phyloP scores from a whole-genome alignment of 2,113 vertebrate species.

The Chaetorhynchus papuensis region DNA sequence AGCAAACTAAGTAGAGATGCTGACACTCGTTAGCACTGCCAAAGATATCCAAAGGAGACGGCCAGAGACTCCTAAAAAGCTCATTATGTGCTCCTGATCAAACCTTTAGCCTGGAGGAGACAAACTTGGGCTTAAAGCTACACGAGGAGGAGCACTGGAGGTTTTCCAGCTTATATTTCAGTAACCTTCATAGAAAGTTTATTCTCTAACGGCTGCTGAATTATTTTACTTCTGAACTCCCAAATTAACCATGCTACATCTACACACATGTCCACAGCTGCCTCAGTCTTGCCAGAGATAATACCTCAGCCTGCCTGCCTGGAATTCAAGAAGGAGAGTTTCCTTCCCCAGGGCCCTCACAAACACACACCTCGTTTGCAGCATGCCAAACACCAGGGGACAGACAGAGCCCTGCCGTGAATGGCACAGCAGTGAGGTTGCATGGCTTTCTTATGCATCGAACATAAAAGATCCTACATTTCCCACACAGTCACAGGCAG shows the following conservation, averaged over 20 bases:
- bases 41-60: background rate
- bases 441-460: fast-evolving
- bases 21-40: background rate
- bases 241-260: background rate
- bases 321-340: background rate
- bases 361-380: background rate
- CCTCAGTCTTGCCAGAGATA: background rate
- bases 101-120: background rate
- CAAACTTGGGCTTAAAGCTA: background rate
- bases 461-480: background rate
- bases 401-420: background rate
- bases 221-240: background rate
- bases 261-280: background rate
- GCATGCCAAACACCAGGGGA: background rate
- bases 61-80: background rate
- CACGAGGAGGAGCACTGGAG: fast-evolving
- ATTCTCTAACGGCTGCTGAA: background rate
- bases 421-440: background rate
- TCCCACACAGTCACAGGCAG: background rate
- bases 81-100: background rate
- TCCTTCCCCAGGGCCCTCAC: background rate
- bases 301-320: background rate
- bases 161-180: background rate
- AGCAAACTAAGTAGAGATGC: background rate
- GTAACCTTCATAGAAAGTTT: background rate